phyloP scores from a whole-genome alignment of 2,113 vertebrate species.

The Apus apus region DNA sequence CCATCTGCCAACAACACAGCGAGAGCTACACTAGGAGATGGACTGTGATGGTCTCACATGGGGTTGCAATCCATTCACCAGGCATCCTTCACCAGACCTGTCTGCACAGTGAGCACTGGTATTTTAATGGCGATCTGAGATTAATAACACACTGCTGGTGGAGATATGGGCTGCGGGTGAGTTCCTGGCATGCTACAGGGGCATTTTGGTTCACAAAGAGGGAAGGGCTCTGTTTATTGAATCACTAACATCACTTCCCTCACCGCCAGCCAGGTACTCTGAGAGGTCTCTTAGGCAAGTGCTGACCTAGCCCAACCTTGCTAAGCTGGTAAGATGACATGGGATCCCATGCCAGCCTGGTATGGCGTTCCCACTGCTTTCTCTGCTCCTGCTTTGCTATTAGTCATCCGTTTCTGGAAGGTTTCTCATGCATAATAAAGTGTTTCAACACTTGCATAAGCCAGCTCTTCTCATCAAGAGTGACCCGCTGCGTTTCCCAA shows the following conservation, averaged over 20 bases:
- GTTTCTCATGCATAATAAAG: constrained; percentile 66
- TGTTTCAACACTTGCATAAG: constrained; percentile 49
- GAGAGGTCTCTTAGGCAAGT: constrained; percentile 65
- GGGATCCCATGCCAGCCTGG: constrained; percentile 52
- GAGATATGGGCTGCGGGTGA: not conserved
- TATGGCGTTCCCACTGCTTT: constrained; percentile 51
- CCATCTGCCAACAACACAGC: not conserved
- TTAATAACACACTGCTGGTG: not conserved
- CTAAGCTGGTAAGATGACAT: constrained; percentile 63
- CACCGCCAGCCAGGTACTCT: constrained; percentile 47
- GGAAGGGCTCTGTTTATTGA: constrained; percentile 64
- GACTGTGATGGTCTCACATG: rapidly evolving
- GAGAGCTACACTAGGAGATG: rapidly evolving
- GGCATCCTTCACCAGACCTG: not conserved
- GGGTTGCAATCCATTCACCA: not conserved
- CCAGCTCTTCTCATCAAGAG: constrained; percentile 39
- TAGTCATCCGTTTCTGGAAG: constrained; percentile 68
- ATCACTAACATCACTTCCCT: constrained; percentile 66
- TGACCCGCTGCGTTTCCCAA: constrained; percentile 57
- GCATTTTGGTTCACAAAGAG: constrained; percentile 1
- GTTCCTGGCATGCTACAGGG: not conserved
- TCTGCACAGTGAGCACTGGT: not conserved
- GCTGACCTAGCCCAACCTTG: constrained; percentile 68
- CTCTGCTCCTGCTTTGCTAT: constrained; percentile 40
- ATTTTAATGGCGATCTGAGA: not conserved